A percentile compares a stretch with the other conserved stretches of the same genome.
These are phyloP conservation scores for Sphaeramia orbicularis DNA, from an alignment of 2,797 vertebrate species.

Conservation along the genomic window DNA sequence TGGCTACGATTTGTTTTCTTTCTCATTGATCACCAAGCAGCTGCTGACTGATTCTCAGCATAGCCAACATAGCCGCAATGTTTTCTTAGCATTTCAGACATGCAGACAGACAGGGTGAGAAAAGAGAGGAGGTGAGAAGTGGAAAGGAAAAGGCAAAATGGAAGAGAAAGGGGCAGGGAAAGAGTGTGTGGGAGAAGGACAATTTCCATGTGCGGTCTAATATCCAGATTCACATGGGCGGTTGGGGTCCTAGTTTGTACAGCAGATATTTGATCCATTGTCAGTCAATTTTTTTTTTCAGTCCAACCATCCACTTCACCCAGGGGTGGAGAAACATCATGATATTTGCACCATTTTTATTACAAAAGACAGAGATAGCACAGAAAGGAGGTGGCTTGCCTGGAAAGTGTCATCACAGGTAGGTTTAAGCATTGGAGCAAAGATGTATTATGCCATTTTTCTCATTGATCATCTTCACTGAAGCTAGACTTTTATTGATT, in stretches of 20 bases:
- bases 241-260: slow-evolving; percentile 3
- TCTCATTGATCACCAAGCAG: slow-evolving; percentile 83
- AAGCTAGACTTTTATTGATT: too few relatives aligned
- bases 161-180: slow-evolving; percentile 26
- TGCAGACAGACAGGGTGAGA: slow-evolving; percentile 72
- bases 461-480: too few relatives aligned
- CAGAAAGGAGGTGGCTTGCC: neutral
- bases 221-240: slow-evolving; percentile 14
- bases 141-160: slow-evolving; percentile 51
- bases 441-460: too few relatives aligned
- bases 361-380: neutral
- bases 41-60: slow-evolving; percentile 81
- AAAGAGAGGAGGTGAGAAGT: slow-evolving; percentile 59
- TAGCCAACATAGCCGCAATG: slow-evolving; percentile 78
- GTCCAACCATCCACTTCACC: neutral
- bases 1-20: slow-evolving; percentile 83
- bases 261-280: neutral
- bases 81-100: slow-evolving; percentile 82
- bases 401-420: too few relatives aligned
- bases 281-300: neutral
- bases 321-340: neutral
- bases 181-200: slow-evolving; percentile 22
- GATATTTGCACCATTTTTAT: neutral
- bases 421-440: too few relatives aligned
- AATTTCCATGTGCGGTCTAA: slow-evolving; percentile 1